Conservation (phyloP, 2,888 invertebrate species). For the Drosophila dives region DNA sequence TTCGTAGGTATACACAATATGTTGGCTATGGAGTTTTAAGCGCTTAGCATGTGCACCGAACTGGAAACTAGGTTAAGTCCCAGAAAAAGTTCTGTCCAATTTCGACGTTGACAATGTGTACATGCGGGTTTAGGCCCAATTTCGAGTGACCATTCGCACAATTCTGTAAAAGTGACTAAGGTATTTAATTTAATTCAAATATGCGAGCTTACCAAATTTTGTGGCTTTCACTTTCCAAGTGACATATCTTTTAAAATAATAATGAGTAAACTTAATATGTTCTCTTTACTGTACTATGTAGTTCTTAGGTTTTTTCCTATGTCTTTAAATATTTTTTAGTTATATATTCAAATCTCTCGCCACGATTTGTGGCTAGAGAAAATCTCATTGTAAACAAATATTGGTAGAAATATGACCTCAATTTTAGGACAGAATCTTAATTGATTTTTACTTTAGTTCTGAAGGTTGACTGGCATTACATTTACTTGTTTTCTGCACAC, state of each 20-base stretch:
- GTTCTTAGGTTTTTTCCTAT: background rate
- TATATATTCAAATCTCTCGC: background rate
- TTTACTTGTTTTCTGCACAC: constrained; percentile 2
- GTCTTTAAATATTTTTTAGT: background rate
- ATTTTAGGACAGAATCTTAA: constrained; percentile 3
- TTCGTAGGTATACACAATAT: constrained; percentile 29
- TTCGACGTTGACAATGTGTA: background rate
- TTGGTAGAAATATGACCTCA: background rate
- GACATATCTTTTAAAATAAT: constrained; percentile 1
- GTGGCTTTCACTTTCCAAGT: constrained; percentile 21
- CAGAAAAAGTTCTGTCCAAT: constrained; percentile 22
- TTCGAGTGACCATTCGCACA: constrained; percentile 63
- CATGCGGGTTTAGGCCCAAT: background rate
- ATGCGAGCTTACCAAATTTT: constrained; percentile 15
- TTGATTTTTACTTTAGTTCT: constrained; percentile 10
- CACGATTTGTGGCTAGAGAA: background rate
- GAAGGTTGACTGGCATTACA: constrained; percentile 17
- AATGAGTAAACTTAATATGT: background rate
- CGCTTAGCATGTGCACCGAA: constrained; percentile 54
- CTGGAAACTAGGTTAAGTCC: constrained; percentile 64
- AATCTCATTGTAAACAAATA: background rate
- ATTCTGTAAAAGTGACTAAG: constrained; percentile 46
- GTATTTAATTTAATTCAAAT: constrained; percentile 57
- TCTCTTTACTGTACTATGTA: background rate
- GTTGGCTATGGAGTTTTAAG: background rate